Conservation (phyloP, 2,113 vertebrate genomes). For the Vulpes ferrilata region DNA sequence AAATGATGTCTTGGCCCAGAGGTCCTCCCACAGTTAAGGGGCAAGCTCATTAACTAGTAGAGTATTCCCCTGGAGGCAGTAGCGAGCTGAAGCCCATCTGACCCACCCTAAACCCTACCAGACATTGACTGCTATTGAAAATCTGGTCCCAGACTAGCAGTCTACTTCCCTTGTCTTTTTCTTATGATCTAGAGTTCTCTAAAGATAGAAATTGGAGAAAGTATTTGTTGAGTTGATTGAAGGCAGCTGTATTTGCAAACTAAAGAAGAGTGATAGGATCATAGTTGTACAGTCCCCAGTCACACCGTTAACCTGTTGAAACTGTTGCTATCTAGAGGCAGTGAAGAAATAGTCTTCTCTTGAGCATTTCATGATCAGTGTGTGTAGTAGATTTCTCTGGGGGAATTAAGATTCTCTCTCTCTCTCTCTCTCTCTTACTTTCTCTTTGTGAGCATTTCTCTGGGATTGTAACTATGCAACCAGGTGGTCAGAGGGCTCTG, state of each 20-base stretch:
- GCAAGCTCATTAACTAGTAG: background rate
- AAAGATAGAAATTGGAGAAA: background rate
- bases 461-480: background rate
- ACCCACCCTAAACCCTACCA: background rate
- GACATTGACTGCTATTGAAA: background rate
- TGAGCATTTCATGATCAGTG: background rate
- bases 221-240: background rate
- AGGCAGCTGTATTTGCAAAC: background rate
- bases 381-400: background rate
- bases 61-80: fast-evolving
- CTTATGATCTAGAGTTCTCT: background rate
- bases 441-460: background rate
- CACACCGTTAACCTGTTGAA: background rate
- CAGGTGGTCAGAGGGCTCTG: background rate
- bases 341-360: background rate
- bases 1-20: background rate
- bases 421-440: background rate
- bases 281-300: no score
- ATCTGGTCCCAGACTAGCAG: background rate
- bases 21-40: background rate
- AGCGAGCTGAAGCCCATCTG: background rate
- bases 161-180: background rate
- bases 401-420: background rate
- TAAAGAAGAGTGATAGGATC: background rate
- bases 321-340: background rate